Evolutionary conservation across 23 tunicate genomes (phyloP), one percentile per base, ranked within the genome.

Genomic region (Halocynthia aurantium): DNA sequence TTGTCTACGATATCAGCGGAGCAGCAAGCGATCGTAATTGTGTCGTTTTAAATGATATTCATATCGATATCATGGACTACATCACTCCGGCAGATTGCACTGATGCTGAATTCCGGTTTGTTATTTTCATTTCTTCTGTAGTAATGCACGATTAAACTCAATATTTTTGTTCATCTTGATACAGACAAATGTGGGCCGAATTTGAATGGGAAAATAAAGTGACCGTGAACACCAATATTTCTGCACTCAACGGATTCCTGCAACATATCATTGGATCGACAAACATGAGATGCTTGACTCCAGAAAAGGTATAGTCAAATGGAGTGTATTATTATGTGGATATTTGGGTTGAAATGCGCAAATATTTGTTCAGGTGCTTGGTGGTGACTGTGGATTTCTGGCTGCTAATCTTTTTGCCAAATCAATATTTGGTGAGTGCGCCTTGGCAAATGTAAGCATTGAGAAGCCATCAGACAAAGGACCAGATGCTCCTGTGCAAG

Each of bases 161-260:
- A 72, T 55, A 15, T 53, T 72, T 4, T 54, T 8, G 50, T 60
- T 61, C 50, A 15, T 52, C 52, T 81, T 4, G 44, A 31, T 69
- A 0, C 76, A 87, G 99, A 50, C 73, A 88, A 94, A 94, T 94
- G 99, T 94, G 99, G 99, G 91, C 99, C 8, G 99, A 88, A 49
- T 88, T 94, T 71, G 99, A 94, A 81, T 94, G 99, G 99, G 99
- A 94, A 61, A 94, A 94, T 70, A 88, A 89, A 73, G 96, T 94
- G 52, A 66, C 91, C 6, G 99, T 94, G 20, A 84, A 94, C 81
- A 94, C 99, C 5, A 94, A 85, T 49, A 85, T 94, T 21, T 15
- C 67, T 2, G 84, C 77, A 8, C 73, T 94, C 22, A 40, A 53
- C 7, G 87, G 77, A 49, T 94, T 78, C 73, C 84, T 94, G 21